Conservation (phyloP, 2,797 vertebrate genomes). For the Smutsia gigantea region DNA sequence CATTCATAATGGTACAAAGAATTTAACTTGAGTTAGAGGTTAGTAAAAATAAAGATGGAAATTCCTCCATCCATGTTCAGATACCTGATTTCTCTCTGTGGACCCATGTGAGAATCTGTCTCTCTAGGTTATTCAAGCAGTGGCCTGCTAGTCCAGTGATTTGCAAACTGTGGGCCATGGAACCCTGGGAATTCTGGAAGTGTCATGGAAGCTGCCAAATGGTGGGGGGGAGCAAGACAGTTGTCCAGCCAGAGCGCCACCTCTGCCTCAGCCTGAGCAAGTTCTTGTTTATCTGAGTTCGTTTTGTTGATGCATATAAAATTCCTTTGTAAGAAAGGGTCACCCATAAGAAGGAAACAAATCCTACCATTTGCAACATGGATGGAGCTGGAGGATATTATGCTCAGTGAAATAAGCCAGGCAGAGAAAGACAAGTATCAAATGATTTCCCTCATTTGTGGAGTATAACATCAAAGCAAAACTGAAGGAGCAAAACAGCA, state of each 20-base stretch:
- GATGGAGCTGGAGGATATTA: too few species aligned
- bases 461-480: too few species aligned
- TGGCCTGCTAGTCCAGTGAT: background rate
- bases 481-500: too few species aligned
- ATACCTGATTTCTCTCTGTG: background rate
- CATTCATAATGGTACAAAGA: background rate
- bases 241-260: background rate
- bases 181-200: background rate
- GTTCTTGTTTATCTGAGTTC: background rate
- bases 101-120: background rate
- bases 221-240: background rate
- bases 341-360: too few species aligned
- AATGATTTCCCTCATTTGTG: too few species aligned
- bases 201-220: background rate
- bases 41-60: background rate
- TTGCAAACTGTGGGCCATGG: background rate
- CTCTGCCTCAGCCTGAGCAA: constrained; percentile 1
- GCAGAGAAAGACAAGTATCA: too few species aligned
- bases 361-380: too few species aligned
- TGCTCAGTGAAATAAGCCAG: too few species aligned
- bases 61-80: background rate
- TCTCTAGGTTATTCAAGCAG: background rate
- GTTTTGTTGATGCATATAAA: background rate
- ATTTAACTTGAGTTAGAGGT: background rate
- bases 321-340: background rate